Evolutionary conservation across 2,888 invertebrate species (phyloP).

Genomic region (Drosophila incognita): DNA sequence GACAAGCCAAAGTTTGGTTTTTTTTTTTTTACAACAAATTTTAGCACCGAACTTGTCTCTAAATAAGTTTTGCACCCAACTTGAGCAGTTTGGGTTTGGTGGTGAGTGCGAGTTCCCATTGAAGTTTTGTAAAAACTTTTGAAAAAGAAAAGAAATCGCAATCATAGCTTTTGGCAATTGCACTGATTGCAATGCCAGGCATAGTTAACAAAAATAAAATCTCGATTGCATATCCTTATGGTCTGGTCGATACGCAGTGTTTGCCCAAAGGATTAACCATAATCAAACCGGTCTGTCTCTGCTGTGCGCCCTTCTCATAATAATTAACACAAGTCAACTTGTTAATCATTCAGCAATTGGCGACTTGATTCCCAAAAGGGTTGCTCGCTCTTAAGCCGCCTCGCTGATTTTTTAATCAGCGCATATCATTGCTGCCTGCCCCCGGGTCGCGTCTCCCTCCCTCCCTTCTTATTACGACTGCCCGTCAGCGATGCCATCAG

Average conservation of each 20-base stretch:
- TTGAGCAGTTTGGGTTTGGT: neutral
- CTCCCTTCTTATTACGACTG: neutral
- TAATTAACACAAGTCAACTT: conserved; percentile 80
- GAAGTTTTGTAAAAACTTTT: conserved; percentile 26
- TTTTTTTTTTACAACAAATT: neutral
- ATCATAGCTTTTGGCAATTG: conserved; percentile 30
- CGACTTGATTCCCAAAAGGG: conserved; percentile 68
- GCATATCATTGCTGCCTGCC: conserved; percentile 71
- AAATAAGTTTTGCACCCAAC: conserved; percentile 29
- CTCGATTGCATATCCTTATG: neutral
- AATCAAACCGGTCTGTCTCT: conserved; percentile 55
- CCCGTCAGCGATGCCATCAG: conserved; percentile 54
- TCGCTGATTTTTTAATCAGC: conserved; percentile 76
- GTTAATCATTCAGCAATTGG: conserved; percentile 78
- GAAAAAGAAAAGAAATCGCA: conserved; percentile 14
- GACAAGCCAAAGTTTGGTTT: conserved; percentile 12
- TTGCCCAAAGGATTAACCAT: conserved; percentile 65
- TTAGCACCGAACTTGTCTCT: conserved; percentile 22
- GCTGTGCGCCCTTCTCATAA: conserved; percentile 27
- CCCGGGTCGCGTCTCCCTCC: conserved; percentile 14
- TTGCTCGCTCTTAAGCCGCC: conserved; percentile 54
- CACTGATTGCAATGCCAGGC: conserved; percentile 46
- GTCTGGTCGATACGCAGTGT: conserved; percentile 31
- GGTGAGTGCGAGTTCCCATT: conserved; percentile 12
- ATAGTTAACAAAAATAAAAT: neutral